A percentile compares a stretch with the other conserved stretches of the same genome.
These are phyloP conservation scores for Phasia obesa DNA, from an alignment of 2,888 invertebrate species.

Conservation along the genomic window DNA sequence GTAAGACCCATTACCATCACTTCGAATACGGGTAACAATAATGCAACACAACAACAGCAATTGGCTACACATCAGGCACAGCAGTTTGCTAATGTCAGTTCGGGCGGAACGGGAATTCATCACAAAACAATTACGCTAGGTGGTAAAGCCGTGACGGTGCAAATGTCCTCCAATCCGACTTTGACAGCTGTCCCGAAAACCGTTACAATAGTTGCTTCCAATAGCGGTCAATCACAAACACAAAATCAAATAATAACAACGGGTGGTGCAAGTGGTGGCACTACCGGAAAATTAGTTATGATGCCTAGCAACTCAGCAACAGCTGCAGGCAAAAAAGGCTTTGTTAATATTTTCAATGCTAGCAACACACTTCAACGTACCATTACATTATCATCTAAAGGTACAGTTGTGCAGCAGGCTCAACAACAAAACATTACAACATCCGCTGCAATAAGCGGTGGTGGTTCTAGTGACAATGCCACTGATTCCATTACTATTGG, in stretches of 20 bases:
- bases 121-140: constrained; percentile 87
- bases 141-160: constrained; percentile 88
- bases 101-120: constrained; percentile 76
- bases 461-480: constrained; percentile 61
- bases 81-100: constrained; percentile 72
- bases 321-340: constrained; percentile 83
- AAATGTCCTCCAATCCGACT: constrained; percentile 84
- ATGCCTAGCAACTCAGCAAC: constrained; percentile 75
- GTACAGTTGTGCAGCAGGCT: constrained; percentile 63
- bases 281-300: constrained; percentile 83
- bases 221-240: constrained; percentile 75
- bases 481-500: constrained; percentile 72
- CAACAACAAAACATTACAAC: constrained; percentile 68
- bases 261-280: constrained; percentile 75
- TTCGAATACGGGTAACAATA: constrained; percentile 82
- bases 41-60: constrained; percentile 72
- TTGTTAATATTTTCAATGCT: constrained; percentile 83
- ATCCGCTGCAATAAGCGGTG: constrained; percentile 52
- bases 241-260: constrained; percentile 72
- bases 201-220: constrained; percentile 84
- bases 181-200: constrained; percentile 84
- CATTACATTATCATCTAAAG: constrained; percentile 75
- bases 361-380: constrained; percentile 75
- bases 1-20: constrained; percentile 88
- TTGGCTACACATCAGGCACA: constrained; percentile 74